Conservation (phyloP, 2,888 invertebrate genomes). For the Platycnemis pennipes region DNA sequence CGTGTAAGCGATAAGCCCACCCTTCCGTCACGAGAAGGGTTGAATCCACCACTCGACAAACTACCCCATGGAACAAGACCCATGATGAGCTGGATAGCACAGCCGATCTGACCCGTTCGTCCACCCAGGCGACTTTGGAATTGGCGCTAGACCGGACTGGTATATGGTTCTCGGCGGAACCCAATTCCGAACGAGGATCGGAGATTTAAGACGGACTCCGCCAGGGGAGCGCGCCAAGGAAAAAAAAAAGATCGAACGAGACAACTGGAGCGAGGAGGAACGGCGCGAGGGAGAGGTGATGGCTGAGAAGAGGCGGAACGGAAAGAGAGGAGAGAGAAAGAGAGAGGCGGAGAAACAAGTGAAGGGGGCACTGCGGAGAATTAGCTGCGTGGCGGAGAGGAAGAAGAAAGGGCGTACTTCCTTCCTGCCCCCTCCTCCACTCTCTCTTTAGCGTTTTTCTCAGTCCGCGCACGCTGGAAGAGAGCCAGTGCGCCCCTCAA, state of each 20-base stretch:
- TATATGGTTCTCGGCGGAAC: background rate
- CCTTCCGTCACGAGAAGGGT: background rate
- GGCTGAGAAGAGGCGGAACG: background rate
- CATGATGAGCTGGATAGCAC: background rate
- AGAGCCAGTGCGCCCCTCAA: constrained; percentile 6
- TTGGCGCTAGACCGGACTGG: background rate
- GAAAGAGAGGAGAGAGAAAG: background rate
- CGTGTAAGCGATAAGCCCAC: background rate
- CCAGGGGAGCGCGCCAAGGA: background rate
- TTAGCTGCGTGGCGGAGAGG: background rate
- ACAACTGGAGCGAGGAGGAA: background rate
- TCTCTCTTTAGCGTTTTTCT: background rate
- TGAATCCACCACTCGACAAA: background rate
- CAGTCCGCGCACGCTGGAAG: background rate
- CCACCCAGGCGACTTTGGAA: background rate
- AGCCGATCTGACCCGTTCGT: background rate
- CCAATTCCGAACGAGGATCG: background rate
- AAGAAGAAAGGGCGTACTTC: background rate
- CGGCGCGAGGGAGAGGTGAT: background rate
- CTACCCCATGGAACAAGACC: background rate
- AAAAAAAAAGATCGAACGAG: background rate
- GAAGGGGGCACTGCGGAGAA: background rate
- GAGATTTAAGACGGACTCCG: background rate
- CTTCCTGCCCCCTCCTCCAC: constrained; percentile 3
- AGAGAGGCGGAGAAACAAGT: background rate